A percentile compares a stretch with the other conserved stretches of the same genome.
These are phyloP conservation scores for Piscicola geometra DNA, from an alignment of 2,888 invertebrate species.

Conservation along the genomic window DNA sequence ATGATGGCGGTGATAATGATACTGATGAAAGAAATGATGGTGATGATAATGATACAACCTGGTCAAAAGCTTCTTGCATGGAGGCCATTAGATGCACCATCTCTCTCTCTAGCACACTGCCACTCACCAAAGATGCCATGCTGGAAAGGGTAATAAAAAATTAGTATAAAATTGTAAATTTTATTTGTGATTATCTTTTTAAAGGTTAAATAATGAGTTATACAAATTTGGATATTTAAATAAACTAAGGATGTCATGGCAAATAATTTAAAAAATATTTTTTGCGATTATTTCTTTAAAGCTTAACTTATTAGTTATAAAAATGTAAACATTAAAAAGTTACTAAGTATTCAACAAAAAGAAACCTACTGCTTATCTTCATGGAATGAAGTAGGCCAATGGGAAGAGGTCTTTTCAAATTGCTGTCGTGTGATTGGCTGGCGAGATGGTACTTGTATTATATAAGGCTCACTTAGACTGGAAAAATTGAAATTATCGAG, in stretches of 20 bases:
- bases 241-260: no score
- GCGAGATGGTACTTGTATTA: conserved; percentile 46
- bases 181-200: no score
- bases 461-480: conserved; percentile 6
- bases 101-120: not conserved
- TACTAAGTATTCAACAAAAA: not conserved
- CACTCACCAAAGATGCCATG: not conserved
- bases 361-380: conserved; percentile 50
- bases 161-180: not conserved
- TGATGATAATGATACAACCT: not conserved
- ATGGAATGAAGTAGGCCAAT: conserved; percentile 55
- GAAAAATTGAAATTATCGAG: not conserved
- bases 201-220: no score
- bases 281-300: no score
- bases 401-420: conserved; percentile 46
- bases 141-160: not conserved
- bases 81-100: not conserved
- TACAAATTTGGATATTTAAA: no score
- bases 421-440: conserved; percentile 50
- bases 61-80: conserved; percentile 13
- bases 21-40: not conserved
- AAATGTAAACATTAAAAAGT: no score
- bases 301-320: no score
- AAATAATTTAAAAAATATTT: no score
- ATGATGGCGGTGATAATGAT: not conserved